Evolutionary conservation across 2,888 invertebrate species (phyloP), one percentile per base, ranked within the genome.

Genomic region (Neelides folsomi): DNA sequence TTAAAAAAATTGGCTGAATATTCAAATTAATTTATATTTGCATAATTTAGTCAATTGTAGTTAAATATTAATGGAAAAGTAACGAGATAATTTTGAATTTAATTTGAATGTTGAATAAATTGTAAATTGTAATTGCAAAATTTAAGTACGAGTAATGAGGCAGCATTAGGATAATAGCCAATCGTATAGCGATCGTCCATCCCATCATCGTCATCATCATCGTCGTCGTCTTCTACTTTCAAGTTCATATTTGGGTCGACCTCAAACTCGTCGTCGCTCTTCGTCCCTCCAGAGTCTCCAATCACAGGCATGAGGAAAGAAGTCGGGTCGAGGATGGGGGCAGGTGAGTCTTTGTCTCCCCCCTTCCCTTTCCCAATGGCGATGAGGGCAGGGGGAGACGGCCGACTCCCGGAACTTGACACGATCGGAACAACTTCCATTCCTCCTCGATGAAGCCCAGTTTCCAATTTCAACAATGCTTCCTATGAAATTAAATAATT

Each of bases 171-270:
- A 52, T 62, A 64, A 57, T 59, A 60, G 16, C 62, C 64, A 53
- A 64, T 57, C 47, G 56, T 53, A 53, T 62, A 62, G 41, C 57
- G 54, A 40, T 65, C 63, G 40, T 58, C 55, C 48, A 55, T 56
- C 42, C 58, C 62, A 42, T 64, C 64, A 16, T 64, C 64, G 39
- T 64, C 64, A 46, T 62, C 63, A 46, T 64, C 64, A 37, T 64
- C 64, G 27, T 63, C 64, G 35, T 61, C 63, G 20, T 60, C 62
- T 47, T 63, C 63, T 49, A 62, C 57, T 41, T 60, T 58, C 37
- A 60, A 49, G 48, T 56, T 57, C n/a, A 59, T 46, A 41, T 49
- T 60, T 54, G 42, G 58, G n/a, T 64, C 61, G 49, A 51, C 51
- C 27, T 62, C 63, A 49, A 58, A 57, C 51, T 62, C 53, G 37